Evolutionary conservation across 2,113 vertebrate genomes (phyloP), one percentile per base, ranked within the genome.

Genomic region (Ammodytes dubius): DNA sequence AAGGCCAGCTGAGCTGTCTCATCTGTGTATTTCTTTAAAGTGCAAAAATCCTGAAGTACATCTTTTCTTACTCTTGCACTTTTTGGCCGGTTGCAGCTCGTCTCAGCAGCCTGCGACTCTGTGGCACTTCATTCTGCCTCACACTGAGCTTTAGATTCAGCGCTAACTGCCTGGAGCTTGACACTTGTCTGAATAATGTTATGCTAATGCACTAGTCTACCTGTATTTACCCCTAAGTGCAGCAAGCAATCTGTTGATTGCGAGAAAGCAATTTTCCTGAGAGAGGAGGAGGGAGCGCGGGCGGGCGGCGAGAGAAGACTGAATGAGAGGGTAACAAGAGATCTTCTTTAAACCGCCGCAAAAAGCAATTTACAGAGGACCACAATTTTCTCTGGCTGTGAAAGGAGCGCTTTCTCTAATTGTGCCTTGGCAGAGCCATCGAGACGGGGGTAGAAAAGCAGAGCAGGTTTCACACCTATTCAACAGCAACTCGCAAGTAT

Each of bases 191-290:
- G 92, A 94, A 94, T 94, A 94, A 94, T 94, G 93, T 90, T 90
- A 94, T 93, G 92, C 91, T 95, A 95, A 95, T 94, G 93, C 92
- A 91, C 61, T 47, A 85, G 92, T 91, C 93, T 90, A 93, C 92
- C 94, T 94, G 92, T 94, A 92, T 95, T 95, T 95, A 95, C 92
- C 91, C 90, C 91, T 93, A 93, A 95, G 94, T 94, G 93, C 93
- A 89, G 81, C 79, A 82, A 92, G 93, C 93, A 88, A 92, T 93
- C 91, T 92, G 88, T 85, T 92, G 94, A 95, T 94, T 93, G 92
- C 84, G 76, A 92, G 89, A 87, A 92, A 94, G 91, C 92, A 88
- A 93, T 94, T 94, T 95, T 91, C 88, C 88, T 81, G 84, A 91
- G 84, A 87, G 88, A 87, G 80, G 65, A 74, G 69, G 79, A 85